Evolutionary conservation across 64 coral and sea anemone species (phyloP), one percentile per base, ranked within the genome.

Genomic region (Pocillopora verrucosa): DNA sequence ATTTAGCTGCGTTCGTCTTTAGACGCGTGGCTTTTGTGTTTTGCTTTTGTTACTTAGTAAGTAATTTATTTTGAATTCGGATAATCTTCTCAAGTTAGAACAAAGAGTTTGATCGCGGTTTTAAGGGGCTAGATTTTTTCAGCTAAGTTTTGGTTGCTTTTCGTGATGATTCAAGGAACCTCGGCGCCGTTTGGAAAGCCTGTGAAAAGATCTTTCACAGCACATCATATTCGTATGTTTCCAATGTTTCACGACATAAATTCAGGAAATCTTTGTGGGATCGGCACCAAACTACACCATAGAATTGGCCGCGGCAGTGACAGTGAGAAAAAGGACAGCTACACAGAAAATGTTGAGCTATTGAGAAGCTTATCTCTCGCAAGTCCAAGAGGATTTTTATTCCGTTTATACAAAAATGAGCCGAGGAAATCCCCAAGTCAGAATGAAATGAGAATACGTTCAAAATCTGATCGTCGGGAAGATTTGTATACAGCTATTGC

Each of bases 371-470:
- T 85, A 36, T 68, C 82, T 57, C 22, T 85, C 6, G 82, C 17
- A n/a, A 72, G 82, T 68, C 82, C 82, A 56, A 22, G 82, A 56
- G 82, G 64, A 14, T 85, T 85, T 72, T 41, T 85, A n/a, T 85
- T 85, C 64, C 64, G 64, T 72, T 85, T 85, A 38, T 72, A 85
- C 65, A 85, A 85, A 34, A n/a, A 72, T 25, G 15, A 4, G 10
- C 3, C 41, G 10, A n/a, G 38, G n/a, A 5, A 63, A 63, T 81
- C 61, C 11, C 65, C 7, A 70, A 24, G 41, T 51, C 67, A 24
- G 11, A 20, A 24, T 70, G n/a, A 70, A 70, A 70, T 11, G 1
- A 10, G 20, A 70, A 70, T 24, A 20, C 20, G 25, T 24, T 20
- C 22, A 11, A 70, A 70, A 30, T 25, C 67, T 25, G 22, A n/a